Evolutionary conservation across 2,888 invertebrate species (phyloP).

Genomic region (Archips crataeganus): DNA sequence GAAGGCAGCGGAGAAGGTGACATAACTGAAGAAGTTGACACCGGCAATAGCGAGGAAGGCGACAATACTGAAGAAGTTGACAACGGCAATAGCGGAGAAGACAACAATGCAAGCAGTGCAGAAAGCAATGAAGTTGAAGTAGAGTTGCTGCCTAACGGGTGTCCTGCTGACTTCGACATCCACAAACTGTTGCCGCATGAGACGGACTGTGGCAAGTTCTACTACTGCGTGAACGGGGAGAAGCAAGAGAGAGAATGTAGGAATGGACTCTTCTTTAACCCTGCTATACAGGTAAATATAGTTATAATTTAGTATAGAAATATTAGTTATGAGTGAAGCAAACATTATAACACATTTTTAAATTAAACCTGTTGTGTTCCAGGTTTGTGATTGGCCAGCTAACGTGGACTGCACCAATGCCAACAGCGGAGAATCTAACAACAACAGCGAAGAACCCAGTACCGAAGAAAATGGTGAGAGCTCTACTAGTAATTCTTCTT

Average conservation of each 20-base stretch:
- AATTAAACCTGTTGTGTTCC: neutral
- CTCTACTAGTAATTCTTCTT: too few species aligned
- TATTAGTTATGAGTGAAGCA: too few species aligned
- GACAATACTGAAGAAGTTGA: constrained; percentile 7
- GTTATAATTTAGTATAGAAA: too few species aligned
- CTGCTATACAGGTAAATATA: constrained; percentile 32
- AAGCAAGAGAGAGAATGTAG: constrained; percentile 50
- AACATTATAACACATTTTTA: too few species aligned
- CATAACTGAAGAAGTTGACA: constrained; percentile 1
- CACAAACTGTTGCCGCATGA: constrained; percentile 57
- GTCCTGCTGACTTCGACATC: constrained; percentile 52
- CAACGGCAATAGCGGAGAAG: constrained; percentile 4
- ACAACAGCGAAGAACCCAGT: constrained; percentile 27
- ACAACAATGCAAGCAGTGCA: neutral
- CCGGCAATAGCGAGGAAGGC: neutral
- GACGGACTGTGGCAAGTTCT: constrained; percentile 55
- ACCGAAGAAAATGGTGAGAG: constrained; percentile 24
- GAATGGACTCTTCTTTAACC: constrained; percentile 51
- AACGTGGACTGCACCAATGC: constrained; percentile 45
- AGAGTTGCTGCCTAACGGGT: constrained; percentile 50
- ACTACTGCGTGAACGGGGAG: constrained; percentile 57
- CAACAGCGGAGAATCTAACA: constrained; percentile 21
- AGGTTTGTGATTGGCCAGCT: constrained; percentile 53
- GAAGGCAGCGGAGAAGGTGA: constrained; percentile 11
- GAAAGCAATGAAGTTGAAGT: constrained; percentile 16